These are phyloP conservation scores for Goniozus legneri DNA, from an alignment of 1,140 invertebrate species.

Conservation along the genomic window DNA sequence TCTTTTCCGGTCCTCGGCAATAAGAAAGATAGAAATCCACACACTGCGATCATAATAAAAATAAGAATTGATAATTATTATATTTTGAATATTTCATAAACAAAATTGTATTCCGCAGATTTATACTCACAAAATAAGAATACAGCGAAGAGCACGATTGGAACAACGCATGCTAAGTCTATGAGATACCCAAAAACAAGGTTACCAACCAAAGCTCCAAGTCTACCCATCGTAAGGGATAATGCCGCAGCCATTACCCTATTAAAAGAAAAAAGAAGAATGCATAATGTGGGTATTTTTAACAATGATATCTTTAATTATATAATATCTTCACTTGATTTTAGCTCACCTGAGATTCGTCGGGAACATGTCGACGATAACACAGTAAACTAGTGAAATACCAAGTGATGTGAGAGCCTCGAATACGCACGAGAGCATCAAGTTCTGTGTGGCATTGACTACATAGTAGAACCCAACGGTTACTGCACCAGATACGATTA, in stretches of 20 bases:
- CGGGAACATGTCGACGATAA: conserved; percentile 73
- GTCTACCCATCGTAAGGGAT: conserved; percentile 68
- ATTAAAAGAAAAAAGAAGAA: conserved; percentile 24
- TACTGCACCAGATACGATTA: conserved; percentile 68
- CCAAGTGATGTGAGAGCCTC: conserved; percentile 71
- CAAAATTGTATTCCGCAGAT: conserved; percentile 5
- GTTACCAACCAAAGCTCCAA: conserved; percentile 66
- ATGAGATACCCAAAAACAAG: conserved; percentile 69
- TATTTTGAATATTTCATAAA: neutral
- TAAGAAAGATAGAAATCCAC: conserved; percentile 64
- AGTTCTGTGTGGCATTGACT: conserved; percentile 64
- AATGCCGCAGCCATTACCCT: conserved; percentile 75
- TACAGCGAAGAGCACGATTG: conserved; percentile 64
- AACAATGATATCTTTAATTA: too few relatives aligned
- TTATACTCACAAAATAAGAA: conserved; percentile 65
- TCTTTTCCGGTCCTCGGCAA: conserved; percentile 66
- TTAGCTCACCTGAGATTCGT: conserved; percentile 68
- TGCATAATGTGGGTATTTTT: neutral
- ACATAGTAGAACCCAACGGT: conserved; percentile 75
- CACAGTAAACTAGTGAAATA: conserved; percentile 71
- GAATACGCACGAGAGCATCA: conserved; percentile 71
- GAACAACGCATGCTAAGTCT: conserved; percentile 69
- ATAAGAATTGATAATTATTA: conserved; percentile 6
- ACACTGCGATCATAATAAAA: conserved; percentile 55
- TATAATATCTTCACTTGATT: too few relatives aligned